phyloP scores from a whole-genome alignment of 64 coral and sea anemone genomes.

The Stichodactyla helianthus region DNA sequence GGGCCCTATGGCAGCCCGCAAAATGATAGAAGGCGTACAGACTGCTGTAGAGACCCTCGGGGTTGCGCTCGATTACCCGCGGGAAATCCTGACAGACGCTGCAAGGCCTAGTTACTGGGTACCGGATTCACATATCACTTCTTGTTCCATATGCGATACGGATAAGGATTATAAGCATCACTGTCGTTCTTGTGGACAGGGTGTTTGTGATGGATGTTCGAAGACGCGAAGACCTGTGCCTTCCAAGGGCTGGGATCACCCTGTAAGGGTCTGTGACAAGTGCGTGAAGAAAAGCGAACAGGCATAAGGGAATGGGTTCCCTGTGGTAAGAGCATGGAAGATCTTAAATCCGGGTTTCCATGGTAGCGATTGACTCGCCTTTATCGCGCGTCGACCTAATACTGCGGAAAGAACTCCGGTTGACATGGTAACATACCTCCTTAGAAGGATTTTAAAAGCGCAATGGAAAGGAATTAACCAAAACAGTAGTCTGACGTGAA shows the following conservation, averaged over 20 bases:
- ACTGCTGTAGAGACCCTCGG: constrained; percentile 75
- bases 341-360: no score
- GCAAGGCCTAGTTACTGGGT: constrained; percentile 88
- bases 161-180: constrained; percentile 86
- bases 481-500: no score
- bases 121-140: constrained; percentile 64
- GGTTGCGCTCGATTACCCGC: constrained; percentile 76
- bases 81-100: constrained; percentile 79
- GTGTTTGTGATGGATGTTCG: constrained; percentile 76
- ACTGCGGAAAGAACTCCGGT: no score
- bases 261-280: constrained; percentile 83
- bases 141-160: constrained; percentile 55
- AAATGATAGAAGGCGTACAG: constrained; percentile 83
- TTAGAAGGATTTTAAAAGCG: no score
- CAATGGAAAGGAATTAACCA: no score
- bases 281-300: constrained; percentile 60
- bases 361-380: no score
- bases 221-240: constrained; percentile 71
- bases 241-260: constrained; percentile 89
- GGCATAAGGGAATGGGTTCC: background rate
- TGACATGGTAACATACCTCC: no score
- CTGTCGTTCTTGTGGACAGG: constrained; percentile 81
- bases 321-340: no score
- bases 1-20: constrained; percentile 63
- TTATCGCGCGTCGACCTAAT: no score